Evolutionary conservation across 2,888 invertebrate species (phyloP), one percentile per base, ranked within the genome.

Genomic region (Lasioglossum malachurum): DNA sequence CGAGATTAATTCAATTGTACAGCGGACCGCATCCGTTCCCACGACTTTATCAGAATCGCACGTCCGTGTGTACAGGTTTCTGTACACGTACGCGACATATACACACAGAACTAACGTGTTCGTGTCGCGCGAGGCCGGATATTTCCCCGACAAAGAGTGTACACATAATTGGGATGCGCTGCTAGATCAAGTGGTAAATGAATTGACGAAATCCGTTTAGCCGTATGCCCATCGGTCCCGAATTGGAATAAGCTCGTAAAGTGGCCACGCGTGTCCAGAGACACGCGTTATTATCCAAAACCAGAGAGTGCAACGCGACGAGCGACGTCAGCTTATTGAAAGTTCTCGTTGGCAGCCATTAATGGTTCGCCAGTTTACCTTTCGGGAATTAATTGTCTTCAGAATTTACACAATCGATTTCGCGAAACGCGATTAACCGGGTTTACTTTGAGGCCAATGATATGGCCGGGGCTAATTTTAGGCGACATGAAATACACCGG

Each of bases 1-100:
- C 90, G 86, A 84, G 90, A 91, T 91, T 91, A 91, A 91, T 91
- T 91, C 91, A 87, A 91, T 91, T 90, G 88, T 88, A 84, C 38
- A 64, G 87, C 72, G 86, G 67, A 74, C 82, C 82, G 88, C 87
- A 89, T 90, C 88, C 88, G 87, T 80, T 88, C 80, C 87, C 90
- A 80, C 84, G 90, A 89, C 88, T 90, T 88, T 87, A 87, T 88
- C 87, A 73, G 86, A 46, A 53, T 64, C 78, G 64, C 7, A 64
- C 60, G 60, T 82, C 73, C 44, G 64, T 64, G 69, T 71, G n/a
- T n/a, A 69, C 35, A 76, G 44, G 49, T 2, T 77, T 41, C 73
- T 12, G n/a, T n/a, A n/a, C n/a, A n/a, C n/a, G 12, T 4, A 4
- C n/a, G 8, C 3, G 12, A 57, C n/a, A 10, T 3, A 23, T 53